These are phyloP conservation scores for Jaculus jaculus DNA, from an alignment of 2,113 vertebrate species.

Conservation along the genomic window DNA sequence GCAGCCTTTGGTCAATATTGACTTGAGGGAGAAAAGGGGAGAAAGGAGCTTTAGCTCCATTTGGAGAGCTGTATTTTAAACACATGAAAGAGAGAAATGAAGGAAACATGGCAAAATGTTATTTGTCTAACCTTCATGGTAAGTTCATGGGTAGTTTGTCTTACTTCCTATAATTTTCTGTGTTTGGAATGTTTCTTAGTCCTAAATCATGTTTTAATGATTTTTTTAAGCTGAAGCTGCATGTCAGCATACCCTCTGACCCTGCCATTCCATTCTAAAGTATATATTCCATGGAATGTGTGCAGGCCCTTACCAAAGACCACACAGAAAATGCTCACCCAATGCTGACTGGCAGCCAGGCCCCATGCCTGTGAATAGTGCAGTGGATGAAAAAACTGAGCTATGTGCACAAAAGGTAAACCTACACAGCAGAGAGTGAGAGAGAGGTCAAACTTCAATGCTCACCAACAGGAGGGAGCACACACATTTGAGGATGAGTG, in stretches of 20 bases:
- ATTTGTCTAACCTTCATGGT: slow-evolving; percentile 5
- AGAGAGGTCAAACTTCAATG: background rate
- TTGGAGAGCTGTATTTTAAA: slow-evolving; percentile 17
- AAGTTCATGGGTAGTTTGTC: background rate
- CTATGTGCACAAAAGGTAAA: background rate
- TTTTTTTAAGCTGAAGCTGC: background rate
- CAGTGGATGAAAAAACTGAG: background rate
- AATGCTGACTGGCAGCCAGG: background rate
- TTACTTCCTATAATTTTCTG: slow-evolving; percentile 3
- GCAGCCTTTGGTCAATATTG: background rate
- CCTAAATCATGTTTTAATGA: slow-evolving; percentile 24
- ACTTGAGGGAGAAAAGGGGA: background rate
- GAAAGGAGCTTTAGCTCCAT: background rate
- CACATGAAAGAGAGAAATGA: slow-evolving; percentile 27
- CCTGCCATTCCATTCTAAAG: background rate
- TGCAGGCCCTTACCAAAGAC: background rate
- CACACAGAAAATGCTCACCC: background rate
- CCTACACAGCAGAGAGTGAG: background rate
- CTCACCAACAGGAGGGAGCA: background rate
- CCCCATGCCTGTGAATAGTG: background rate
- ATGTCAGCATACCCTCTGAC: background rate
- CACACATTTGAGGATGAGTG: background rate
- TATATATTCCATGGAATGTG: background rate
- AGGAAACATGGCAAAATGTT: slow-evolving; percentile 10
- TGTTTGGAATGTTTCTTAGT: slow-evolving; percentile 17